These are phyloP conservation scores for Chelonus insularis DNA, from an alignment of 1,140 invertebrate genomes.

Conservation along the genomic window DNA sequence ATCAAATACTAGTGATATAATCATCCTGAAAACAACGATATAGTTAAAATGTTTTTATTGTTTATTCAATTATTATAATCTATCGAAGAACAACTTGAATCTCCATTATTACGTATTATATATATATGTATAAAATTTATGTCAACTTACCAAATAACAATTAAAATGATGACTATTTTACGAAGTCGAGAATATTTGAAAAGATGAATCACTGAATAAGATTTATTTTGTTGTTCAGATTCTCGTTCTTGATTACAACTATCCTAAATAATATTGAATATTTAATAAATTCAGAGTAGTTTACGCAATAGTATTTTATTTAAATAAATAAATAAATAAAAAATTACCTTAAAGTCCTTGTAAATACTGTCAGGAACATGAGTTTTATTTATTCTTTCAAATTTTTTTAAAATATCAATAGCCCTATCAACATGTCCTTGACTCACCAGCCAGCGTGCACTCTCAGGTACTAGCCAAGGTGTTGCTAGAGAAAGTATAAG, in stretches of 20 bases:
- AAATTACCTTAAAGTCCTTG: slow-evolving; percentile 69
- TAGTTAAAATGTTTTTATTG: slow-evolving; percentile 2
- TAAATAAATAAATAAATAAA: not conserved
- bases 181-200: slow-evolving; percentile 74
- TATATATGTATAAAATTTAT: too few relatives aligned
- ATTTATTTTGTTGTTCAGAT: slow-evolving; percentile 68
- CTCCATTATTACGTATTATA: too few relatives aligned
- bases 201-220: slow-evolving; percentile 77
- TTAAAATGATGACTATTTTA: slow-evolving; percentile 72
- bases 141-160: slow-evolving; percentile 75
- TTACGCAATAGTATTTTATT: not conserved
- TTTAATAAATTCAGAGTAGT: too few relatives aligned
- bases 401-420: slow-evolving; percentile 74
- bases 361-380: slow-evolving; percentile 74
- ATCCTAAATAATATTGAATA: slow-evolving; percentile 58
- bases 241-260: slow-evolving; percentile 67
- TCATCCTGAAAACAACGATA: slow-evolving; percentile 65
- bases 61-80: slow-evolving; percentile 21
- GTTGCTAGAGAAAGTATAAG: slow-evolving; percentile 70
- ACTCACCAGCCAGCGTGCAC: slow-evolving; percentile 82
- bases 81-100: slow-evolving; percentile 78
- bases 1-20: slow-evolving; percentile 82
- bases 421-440: slow-evolving; percentile 80
- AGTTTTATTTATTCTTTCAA: slow-evolving; percentile 77
- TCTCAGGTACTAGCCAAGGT: slow-evolving; percentile 79